A percentile compares a stretch with the other conserved stretches of the same genome.
phyloP scores from a whole-genome alignment of 2,888 invertebrate species.

The Lithophane socia region DNA sequence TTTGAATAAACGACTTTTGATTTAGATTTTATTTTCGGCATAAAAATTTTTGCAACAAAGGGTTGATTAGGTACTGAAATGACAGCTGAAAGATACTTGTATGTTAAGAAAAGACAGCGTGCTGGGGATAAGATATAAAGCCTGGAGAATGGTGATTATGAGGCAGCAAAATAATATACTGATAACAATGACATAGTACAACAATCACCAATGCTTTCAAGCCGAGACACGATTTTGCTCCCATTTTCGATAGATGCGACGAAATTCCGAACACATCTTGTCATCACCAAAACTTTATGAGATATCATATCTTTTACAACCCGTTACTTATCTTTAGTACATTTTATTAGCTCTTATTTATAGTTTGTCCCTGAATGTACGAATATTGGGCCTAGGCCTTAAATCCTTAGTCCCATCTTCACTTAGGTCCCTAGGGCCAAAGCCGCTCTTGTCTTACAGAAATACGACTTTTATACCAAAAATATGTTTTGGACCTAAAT shows the following conservation, averaged over 20 bases:
- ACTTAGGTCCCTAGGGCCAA: slow-evolving; percentile 42
- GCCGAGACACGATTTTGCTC: neutral
- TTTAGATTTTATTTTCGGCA: too few species aligned
- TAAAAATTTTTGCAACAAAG: too few species aligned
- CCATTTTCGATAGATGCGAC: neutral
- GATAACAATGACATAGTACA: neutral
- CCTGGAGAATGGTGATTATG: neutral
- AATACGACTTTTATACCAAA: slow-evolving; percentile 1
- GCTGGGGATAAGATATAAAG: too few species aligned
- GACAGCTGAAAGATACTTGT: too few species aligned
- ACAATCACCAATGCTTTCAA: neutral
- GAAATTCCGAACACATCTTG: slow-evolving; percentile 6
- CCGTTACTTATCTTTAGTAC: slow-evolving; percentile 9
- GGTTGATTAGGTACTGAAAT: neutral
- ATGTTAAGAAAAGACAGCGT: neutral
- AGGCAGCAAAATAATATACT: neutral
- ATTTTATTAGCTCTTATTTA: slow-evolving; percentile 46
- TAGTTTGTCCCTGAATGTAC: slow-evolving; percentile 34
- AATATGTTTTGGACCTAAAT: slow-evolving; percentile 16
- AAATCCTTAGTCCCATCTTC: slow-evolving; percentile 57
- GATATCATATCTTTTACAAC: slow-evolving; percentile 19
- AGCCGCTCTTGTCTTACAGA: slow-evolving; percentile 12
- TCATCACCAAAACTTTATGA: slow-evolving; percentile 6
- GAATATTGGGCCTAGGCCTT: slow-evolving; percentile 21
- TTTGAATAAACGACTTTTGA: too few species aligned